Evolutionary conservation across 2,113 vertebrate genomes (phyloP).

Genomic region (Leptocoma aspasia): DNA sequence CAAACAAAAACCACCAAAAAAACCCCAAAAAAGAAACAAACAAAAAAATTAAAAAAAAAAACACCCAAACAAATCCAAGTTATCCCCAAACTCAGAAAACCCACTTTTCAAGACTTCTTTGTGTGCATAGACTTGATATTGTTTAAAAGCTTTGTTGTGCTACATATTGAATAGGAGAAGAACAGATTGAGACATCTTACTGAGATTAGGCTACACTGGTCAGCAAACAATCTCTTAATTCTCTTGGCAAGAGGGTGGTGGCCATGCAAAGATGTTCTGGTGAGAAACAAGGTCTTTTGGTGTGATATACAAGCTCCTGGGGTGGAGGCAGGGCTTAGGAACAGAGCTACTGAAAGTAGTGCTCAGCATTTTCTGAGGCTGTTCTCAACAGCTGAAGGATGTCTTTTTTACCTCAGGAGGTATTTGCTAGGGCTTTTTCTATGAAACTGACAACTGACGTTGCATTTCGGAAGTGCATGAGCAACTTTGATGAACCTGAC

Average conservation of each 20-base stretch:
- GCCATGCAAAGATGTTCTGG: neutral
- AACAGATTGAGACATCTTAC: neutral
- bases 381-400: neutral
- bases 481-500: neutral
- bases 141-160: neutral
- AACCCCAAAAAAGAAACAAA: too few species aligned
- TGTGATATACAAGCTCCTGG: neutral
- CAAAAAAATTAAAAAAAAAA: neutral
- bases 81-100: neutral
- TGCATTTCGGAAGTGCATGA: neutral
- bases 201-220: neutral
- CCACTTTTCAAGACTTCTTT: neutral
- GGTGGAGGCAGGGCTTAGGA: neutral
- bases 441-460: neutral
- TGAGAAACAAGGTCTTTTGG: neutral
- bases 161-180: neutral
- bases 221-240: neutral
- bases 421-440: neutral
- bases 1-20: too few species aligned
- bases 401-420: neutral
- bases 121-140: neutral
- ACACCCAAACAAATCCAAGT: neutral
- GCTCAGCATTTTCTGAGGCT: neutral
- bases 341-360: neutral
- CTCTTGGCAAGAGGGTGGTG: neutral